Conservation (phyloP, 1,140 invertebrate species). For the Heliothis virescens region DNA sequence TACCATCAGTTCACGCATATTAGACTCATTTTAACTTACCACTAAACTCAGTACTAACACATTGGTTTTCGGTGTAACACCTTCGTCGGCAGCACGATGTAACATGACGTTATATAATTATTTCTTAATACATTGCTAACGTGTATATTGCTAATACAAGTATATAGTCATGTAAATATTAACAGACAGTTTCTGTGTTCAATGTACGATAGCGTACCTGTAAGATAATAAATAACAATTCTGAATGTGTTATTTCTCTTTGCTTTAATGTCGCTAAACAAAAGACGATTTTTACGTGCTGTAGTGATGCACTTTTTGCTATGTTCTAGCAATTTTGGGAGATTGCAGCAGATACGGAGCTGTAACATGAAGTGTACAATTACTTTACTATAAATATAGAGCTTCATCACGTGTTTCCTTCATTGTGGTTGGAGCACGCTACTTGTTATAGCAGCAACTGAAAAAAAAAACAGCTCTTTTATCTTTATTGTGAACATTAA, state of each 20-base stretch:
- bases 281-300: background rate
- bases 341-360: background rate
- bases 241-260: slow-evolving; percentile 17
- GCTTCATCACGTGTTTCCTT: slow-evolving; percentile 7
- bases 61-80: slow-evolving; percentile 30
- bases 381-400: background rate
- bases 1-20: slow-evolving; percentile 32
- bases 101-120: slow-evolving; percentile 32
- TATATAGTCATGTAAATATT: slow-evolving; percentile 54
- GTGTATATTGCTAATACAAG: slow-evolving; percentile 73
- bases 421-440: background rate
- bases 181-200: slow-evolving; percentile 42
- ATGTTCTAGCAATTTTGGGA: slow-evolving; percentile 26
- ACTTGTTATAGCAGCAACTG: slow-evolving; percentile 7
- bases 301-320: slow-evolving; percentile 5
- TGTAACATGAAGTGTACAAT: slow-evolving; percentile 21
- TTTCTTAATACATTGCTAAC: slow-evolving; percentile 65
- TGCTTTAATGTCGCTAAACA: slow-evolving; percentile 16
- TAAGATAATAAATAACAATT: slow-evolving; percentile 27
- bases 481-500: slow-evolving; percentile 4
- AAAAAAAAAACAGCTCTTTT: background rate
- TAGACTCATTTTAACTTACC: slow-evolving; percentile 27
- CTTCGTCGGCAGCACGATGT: slow-evolving; percentile 38
- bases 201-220: slow-evolving; percentile 10
- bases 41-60: slow-evolving; percentile 35